phyloP scores from a whole-genome alignment of 2,797 vertebrate genomes.

The Chelmon rostratus region DNA sequence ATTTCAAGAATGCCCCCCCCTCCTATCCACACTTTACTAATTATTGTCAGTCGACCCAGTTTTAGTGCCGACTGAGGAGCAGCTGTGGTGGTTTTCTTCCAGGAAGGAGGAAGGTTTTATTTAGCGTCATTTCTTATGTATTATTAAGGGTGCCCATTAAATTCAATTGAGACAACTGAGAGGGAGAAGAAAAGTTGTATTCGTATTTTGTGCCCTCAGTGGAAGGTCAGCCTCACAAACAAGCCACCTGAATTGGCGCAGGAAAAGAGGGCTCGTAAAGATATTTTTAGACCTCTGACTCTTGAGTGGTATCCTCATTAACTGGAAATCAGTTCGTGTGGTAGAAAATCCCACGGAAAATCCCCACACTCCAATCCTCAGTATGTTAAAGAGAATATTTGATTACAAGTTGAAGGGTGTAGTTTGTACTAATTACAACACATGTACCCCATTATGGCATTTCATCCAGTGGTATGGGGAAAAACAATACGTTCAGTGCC shows the following conservation, averaged over 20 bases:
- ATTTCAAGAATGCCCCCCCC: conserved; percentile 22
- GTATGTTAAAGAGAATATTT: conserved; percentile 52
- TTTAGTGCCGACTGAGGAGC: neutral
- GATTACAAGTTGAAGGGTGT: conserved; percentile 18
- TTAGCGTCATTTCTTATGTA: neutral
- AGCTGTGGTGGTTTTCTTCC: conserved; percentile 12
- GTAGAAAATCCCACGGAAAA: conserved; percentile 24
- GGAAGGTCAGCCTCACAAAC: neutral
- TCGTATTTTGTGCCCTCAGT: neutral
- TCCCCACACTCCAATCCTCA: conserved; percentile 17
- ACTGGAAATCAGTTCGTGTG: conserved; percentile 18
- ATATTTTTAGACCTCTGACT: conserved; percentile 25
- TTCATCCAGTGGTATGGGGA: conserved; percentile 7
- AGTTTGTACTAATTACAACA: conserved; percentile 39
- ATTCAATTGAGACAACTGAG: conserved; percentile 18
- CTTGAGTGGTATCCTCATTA: conserved; percentile 23
- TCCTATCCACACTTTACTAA: conserved; percentile 26
- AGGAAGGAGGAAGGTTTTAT: neutral
- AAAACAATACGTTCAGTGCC: neutral
- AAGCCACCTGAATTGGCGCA: conserved; percentile 17
- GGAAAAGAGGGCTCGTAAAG: conserved; percentile 2
- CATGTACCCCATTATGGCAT: neutral
- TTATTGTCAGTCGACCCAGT: conserved; percentile 15
- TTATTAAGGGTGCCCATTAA: neutral
- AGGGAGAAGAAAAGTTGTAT: neutral